Base-by-base conservation (phyloP, 2,113 vertebrate genomes). In the Silurus asotus region DNA sequence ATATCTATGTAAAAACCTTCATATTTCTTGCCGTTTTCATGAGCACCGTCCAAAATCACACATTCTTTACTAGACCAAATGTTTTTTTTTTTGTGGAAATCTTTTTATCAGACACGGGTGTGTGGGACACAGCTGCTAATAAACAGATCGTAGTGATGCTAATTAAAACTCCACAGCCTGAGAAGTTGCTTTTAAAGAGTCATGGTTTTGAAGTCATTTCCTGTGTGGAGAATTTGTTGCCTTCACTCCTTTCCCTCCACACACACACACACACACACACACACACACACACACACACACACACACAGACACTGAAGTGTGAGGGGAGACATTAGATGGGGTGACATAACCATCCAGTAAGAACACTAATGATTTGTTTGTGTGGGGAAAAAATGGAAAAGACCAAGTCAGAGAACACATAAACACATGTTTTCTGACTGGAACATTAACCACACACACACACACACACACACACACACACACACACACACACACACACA, bases 321-420 rank as follows among this genome's bases (percentile, higher is more conserved):
- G 37, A 37, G 37, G 37, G 37, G 37, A 37, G 37, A 37, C 37
- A 37, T 37, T 37, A 37, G 37, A 37, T 37, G 72, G n/a, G 75
- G 56, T 72, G 62, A 83, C 83, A 79, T 67, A 55, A 78, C 75
- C 81, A 83, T 49, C 28, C 51, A 76, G 75, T 83, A 82, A 85
- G 82, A 20, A 23, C n/a, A 28, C 58, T n/a, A 51, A 55, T 79
- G 80, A 28, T 65, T 45, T 23, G 78, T 86, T 90, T 82, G 76
- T 86, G 81, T 91, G 92, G 91, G 90, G 37, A 37, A 81, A 84
- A 80, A 79, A 56, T 72, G 37, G 72, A 23, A 48, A 80, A 61
- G 59, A 23, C 49, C 25, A 76, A 53, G 72, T 75, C 84, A 61
- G 74, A 91, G 82, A 74, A 86, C 84, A 82, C 55, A 77, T 69